These are phyloP conservation scores for Festucalex cinctus DNA, from an alignment of 2,113 vertebrate species.

Conservation along the genomic window DNA sequence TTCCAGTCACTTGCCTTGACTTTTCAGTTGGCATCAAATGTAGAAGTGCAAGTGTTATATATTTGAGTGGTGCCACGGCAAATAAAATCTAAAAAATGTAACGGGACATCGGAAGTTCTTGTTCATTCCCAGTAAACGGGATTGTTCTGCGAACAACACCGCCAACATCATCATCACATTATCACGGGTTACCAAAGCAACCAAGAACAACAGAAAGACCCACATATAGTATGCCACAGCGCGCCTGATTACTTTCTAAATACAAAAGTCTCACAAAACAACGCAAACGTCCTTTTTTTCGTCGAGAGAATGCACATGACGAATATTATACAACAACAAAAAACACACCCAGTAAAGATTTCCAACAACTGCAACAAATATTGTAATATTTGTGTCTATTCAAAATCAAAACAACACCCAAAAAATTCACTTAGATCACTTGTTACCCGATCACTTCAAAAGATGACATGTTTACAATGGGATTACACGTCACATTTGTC, in stretches of 20 bases:
- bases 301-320: neutral
- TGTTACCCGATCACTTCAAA: neutral
- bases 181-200: slow-evolving; percentile 62
- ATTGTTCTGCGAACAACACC: neutral
- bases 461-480: neutral
- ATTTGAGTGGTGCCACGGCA: neutral
- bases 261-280: neutral
- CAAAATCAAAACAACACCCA: neutral
- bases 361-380: neutral
- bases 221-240: slow-evolving; percentile 24
- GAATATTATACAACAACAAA: neutral
- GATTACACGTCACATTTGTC: neutral
- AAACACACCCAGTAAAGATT: neutral
- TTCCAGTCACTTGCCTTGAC: neutral
- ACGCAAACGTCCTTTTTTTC: neutral
- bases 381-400: neutral
- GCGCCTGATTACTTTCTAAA: slow-evolving; percentile 38
- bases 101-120: neutral
- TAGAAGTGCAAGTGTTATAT: neutral
- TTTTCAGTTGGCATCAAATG: neutral
- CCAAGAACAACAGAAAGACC: slow-evolving; percentile 36
- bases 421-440: neutral
- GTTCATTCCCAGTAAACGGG: neutral
- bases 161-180: neutral
- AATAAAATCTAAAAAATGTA: neutral